phyloP scores from a whole-genome alignment of 2,113 vertebrate species.

The Pterocles orientalis region DNA sequence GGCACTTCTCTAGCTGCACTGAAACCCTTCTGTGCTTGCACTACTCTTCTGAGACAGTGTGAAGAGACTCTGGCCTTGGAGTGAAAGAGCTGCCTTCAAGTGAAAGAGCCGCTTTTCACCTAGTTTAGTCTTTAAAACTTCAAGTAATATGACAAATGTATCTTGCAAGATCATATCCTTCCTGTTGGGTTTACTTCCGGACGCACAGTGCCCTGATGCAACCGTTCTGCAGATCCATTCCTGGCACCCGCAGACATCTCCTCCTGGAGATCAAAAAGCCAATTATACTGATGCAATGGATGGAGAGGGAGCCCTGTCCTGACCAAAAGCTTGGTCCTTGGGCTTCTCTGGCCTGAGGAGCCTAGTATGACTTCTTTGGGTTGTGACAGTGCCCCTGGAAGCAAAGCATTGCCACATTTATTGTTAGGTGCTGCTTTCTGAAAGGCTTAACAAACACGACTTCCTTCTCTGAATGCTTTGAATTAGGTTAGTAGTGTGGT shows the following conservation, averaged over 20 bases:
- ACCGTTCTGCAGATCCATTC: background rate
- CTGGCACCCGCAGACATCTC: background rate
- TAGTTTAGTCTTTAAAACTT: background rate
- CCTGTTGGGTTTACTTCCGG: background rate
- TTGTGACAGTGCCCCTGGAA: background rate
- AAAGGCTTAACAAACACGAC: background rate
- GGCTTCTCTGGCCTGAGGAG: background rate
- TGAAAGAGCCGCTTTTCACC: background rate
- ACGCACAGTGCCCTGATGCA: background rate
- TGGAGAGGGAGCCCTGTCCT: background rate
- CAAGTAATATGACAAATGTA: background rate
- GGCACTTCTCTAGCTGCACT: background rate
- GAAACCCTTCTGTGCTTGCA: background rate
- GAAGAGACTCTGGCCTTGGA: background rate
- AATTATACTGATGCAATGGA: background rate
- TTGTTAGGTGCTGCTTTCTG: background rate
- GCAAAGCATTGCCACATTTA: background rate
- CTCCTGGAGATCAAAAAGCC: background rate
- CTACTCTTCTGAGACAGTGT: background rate
- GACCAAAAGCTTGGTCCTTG: background rate
- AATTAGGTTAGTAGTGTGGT: background rate
- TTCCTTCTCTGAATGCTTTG: background rate
- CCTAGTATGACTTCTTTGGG: background rate
- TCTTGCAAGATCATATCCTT: slow-evolving; percentile 19
- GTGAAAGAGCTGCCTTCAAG: background rate